phyloP scores from a whole-genome alignment of 1,140 invertebrate genomes.

The Caerostris extrusa region DNA sequence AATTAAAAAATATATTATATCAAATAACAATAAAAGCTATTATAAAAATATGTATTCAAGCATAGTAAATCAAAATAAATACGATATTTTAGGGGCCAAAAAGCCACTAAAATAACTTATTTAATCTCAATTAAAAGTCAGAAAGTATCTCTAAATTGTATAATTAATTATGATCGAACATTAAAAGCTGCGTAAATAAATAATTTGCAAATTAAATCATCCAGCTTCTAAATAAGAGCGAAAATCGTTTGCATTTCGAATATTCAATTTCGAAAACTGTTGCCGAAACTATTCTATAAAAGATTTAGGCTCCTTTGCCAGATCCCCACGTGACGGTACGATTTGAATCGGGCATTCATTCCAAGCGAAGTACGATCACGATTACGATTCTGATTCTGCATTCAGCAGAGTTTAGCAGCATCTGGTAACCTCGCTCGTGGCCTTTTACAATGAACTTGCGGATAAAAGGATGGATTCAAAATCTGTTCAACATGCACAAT shows the following conservation, averaged over 20 bases:
- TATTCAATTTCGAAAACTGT: background rate
- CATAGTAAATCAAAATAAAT: too few species aligned
- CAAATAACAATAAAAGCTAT: too few species aligned
- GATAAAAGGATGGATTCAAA: constrained; percentile 48
- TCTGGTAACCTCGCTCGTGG: background rate
- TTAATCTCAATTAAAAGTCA: too few species aligned
- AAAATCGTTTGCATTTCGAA: background rate
- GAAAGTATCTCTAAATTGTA: too few species aligned
- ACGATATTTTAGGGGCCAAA: too few species aligned
- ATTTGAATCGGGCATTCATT: background rate
- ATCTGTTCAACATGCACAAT: constrained; percentile 29
- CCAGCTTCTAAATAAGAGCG: background rate
- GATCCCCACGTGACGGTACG: background rate
- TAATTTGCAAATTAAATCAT: too few species aligned
- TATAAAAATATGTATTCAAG: too few species aligned
- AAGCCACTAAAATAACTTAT: too few species aligned
- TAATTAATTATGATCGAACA: too few species aligned
- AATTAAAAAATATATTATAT: too few species aligned
- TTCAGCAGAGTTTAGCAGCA: background rate
- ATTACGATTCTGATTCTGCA: constrained; percentile 19
- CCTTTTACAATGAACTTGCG: constrained; percentile 37
- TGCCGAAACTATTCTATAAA: background rate
- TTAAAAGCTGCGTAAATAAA: too few species aligned
- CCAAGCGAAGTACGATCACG: background rate
- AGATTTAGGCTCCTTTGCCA: background rate